Percentiles rank a stretch among this genome's conserved stretches.
phyloP scores from a whole-genome alignment of 2,113 vertebrate species.

The Carettochelys insculpta region DNA sequence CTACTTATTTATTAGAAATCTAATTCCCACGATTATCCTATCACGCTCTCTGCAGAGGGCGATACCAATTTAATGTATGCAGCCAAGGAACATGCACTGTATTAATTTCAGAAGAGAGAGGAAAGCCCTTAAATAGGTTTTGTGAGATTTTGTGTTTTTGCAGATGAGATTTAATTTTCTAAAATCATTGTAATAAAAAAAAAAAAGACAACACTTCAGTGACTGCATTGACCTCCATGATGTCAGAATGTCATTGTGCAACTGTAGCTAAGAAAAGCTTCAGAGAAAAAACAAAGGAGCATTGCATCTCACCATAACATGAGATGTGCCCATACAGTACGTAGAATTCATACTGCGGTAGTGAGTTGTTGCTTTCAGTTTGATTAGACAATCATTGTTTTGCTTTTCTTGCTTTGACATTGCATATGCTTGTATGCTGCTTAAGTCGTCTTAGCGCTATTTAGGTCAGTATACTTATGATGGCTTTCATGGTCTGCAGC shows the following conservation, averaged over 20 bases:
- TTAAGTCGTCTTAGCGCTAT: constrained; percentile 78
- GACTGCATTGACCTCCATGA: constrained; percentile 78
- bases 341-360: constrained; percentile 58
- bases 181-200: not conserved
- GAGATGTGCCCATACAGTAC: constrained; percentile 58
- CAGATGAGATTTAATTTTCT: constrained; percentile 18
- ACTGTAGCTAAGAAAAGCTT: constrained; percentile 77
- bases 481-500: constrained; percentile 64
- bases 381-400: constrained; percentile 71
- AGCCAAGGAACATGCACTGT: constrained; percentile 8
- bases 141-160: not conserved
- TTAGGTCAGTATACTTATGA: constrained; percentile 79
- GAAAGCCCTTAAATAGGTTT: constrained; percentile 8
- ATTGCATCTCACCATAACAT: constrained; percentile 61
- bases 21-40: constrained; percentile 18
- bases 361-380: constrained; percentile 66
- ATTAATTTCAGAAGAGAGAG: constrained; percentile 46
- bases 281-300: constrained; percentile 63
- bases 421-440: constrained; percentile 54
- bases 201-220: constrained; percentile 42
- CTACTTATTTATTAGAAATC: not conserved
- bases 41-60: constrained; percentile 35
- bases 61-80: constrained; percentile 32
- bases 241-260: constrained; percentile 77
- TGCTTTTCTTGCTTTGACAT: constrained; percentile 67